Base-by-base conservation (phyloP, 2,113 vertebrate genomes). In the Cyphomyrus plagiostoma region DNA sequence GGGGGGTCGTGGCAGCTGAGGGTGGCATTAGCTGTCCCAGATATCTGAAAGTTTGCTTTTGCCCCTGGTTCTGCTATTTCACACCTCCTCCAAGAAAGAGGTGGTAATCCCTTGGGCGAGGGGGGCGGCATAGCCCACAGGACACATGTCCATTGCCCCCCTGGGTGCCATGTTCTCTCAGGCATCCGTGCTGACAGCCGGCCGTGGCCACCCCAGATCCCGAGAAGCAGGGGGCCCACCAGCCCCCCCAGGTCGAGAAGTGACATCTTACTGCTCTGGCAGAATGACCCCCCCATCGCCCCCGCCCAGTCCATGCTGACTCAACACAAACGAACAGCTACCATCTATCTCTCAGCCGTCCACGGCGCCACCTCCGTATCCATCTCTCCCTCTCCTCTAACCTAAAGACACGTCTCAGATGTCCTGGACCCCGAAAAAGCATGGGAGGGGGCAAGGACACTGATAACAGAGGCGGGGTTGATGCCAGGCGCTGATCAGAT, bases 261-360 rank as follows among this genome's bases (percentile, higher is more conserved):
- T 96, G 96, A 97, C 97, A 97, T 96, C 94, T 96, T 96, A 97
- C 97, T 96, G 96, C 96, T 97, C 95, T 94, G 93, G 92, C 86
- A 91, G 94, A 94, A 96, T 94, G 95, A 95, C 95, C 92, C 93
- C 93, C 93, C 93, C 90, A 86, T 56, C 90, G 74, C 83, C 86
- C 26, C 56, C 52, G 2, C 92, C 94, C 94, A 91, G 93, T 96
- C 96, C 96, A 93, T 97, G 96, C 95, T 97, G 96, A 97, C 96
- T 95, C 93, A 91, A 95, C 94, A 21, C 39, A 82, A 45, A 82
- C 10, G 19, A 19, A 82, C 30, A 42, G 35, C 77, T 45, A 82
- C 95, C 94, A 95, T 95, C 95, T 94, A 94, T 92, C 93, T 92
- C 95, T 95, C 94, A 95, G 94, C 95, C 94, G 94, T 94, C 95